These are phyloP conservation scores for Nineta flava DNA, from an alignment of 2,888 invertebrate genomes.

Conservation along the genomic window DNA sequence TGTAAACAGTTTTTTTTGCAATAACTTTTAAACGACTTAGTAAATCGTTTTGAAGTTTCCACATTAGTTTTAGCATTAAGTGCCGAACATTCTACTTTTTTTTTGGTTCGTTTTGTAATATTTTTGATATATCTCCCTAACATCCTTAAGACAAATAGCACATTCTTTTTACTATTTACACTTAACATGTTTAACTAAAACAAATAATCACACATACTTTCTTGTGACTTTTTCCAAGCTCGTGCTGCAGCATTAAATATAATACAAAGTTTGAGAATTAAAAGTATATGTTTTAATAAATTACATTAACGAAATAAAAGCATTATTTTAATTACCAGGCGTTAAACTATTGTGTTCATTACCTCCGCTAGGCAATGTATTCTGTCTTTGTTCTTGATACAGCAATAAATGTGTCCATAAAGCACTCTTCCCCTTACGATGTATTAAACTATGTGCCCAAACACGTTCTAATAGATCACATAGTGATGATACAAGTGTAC, in stretches of 20 bases:
- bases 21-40: too few species aligned
- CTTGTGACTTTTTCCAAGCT: conserved; percentile 5
- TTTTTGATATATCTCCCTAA: too few species aligned
- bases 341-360: conserved; percentile 42
- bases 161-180: too few species aligned
- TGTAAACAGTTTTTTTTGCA: too few species aligned
- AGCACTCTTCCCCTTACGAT: conserved; percentile 93
- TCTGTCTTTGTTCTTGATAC: conserved; percentile 72
- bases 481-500: conserved; percentile 91
- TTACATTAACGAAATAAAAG: background rate
- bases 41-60: too few species aligned
- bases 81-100: too few species aligned
- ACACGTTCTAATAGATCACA: conserved; percentile 94
- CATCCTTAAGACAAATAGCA: too few species aligned
- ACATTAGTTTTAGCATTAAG: too few species aligned
- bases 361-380: conserved; percentile 29
- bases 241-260: conserved; percentile 4
- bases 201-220: conserved; percentile 1
- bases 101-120: too few species aligned
- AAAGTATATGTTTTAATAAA: background rate
- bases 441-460: conserved; percentile 94
- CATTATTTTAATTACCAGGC: conserved; percentile 32
- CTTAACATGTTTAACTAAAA: too few species aligned
- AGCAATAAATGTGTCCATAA: conserved; percentile 89
- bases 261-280: background rate